Evolutionary conservation across 2,888 invertebrate species (phyloP).

Genomic region (Polyommatus icarus): DNA sequence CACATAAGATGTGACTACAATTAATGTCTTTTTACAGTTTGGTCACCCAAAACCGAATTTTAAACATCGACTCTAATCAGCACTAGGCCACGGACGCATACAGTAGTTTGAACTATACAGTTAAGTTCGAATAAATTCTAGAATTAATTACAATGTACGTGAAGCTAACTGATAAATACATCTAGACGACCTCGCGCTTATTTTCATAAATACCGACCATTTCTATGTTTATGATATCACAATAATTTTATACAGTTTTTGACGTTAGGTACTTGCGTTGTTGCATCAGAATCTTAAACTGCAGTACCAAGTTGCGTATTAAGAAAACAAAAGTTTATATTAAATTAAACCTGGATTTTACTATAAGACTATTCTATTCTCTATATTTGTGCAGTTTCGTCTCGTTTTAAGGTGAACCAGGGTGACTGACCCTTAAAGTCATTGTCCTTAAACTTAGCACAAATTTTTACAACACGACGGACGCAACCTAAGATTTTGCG

Average conservation of each 20-base stretch:
- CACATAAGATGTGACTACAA: too few species aligned
- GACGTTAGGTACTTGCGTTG: conserved; percentile 6
- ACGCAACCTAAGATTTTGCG: not conserved
- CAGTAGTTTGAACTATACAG: not conserved
- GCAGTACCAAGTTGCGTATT: not conserved
- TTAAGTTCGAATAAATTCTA: not conserved
- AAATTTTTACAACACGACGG: not conserved
- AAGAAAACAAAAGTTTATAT: not conserved
- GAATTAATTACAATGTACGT: conserved; percentile 35
- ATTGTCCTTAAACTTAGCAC: not conserved
- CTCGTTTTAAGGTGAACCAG: too few species aligned
- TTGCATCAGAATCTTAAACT: not conserved
- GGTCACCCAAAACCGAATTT: not conserved
- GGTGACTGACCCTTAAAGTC: not conserved
- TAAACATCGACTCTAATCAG: not conserved
- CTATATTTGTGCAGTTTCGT: too few species aligned
- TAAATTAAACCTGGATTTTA: too few species aligned
- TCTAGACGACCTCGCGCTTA: conserved; percentile 43
- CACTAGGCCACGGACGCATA: not conserved
- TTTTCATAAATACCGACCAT: conserved; percentile 41
- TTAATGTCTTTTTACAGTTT: not conserved
- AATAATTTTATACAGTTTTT: not conserved
- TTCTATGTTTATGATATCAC: conserved; percentile 38
- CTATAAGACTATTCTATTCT: too few species aligned
- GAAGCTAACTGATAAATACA: conserved; percentile 34